Evolutionary conservation across 2,113 vertebrate genomes (phyloP).

Genomic region (Hemichromis elongatus): DNA sequence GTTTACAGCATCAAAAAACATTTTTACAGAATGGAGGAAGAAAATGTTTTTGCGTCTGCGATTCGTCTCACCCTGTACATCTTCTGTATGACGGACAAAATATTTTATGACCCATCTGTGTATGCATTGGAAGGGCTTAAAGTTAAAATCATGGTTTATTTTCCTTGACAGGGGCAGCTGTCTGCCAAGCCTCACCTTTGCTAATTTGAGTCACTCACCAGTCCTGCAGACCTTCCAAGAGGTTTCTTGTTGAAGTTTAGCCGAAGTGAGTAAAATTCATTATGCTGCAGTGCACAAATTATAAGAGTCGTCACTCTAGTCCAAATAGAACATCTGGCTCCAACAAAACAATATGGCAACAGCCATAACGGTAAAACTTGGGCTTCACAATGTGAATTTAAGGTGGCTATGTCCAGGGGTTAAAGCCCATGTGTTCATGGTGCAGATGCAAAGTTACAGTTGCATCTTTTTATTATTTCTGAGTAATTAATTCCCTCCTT

Average conservation of each 20-base stretch:
- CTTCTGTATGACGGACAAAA: fast-evolving
- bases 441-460: fast-evolving
- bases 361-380: not conserved
- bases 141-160: not conserved
- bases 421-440: fast-evolving
- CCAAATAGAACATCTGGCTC: not conserved
- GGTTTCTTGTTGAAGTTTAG: not conserved
- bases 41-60: not conserved
- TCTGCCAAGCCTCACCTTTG: not conserved
- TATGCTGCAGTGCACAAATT: not conserved
- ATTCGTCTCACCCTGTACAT: not conserved
- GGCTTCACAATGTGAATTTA: not conserved
- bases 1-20: not conserved
- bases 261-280: not conserved
- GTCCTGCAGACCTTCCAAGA: not conserved
- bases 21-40: not conserved
- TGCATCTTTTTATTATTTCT: not conserved
- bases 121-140: fast-evolving
- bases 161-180: not conserved
- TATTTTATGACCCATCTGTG: not conserved
- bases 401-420: fast-evolving
- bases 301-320: not conserved
- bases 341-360: not conserved
- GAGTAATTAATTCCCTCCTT: not conserved
- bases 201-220: not conserved